Evolutionary conservation across 23 tunicate genomes (phyloP).

Genomic region (Trididemnum nubilum): DNA sequence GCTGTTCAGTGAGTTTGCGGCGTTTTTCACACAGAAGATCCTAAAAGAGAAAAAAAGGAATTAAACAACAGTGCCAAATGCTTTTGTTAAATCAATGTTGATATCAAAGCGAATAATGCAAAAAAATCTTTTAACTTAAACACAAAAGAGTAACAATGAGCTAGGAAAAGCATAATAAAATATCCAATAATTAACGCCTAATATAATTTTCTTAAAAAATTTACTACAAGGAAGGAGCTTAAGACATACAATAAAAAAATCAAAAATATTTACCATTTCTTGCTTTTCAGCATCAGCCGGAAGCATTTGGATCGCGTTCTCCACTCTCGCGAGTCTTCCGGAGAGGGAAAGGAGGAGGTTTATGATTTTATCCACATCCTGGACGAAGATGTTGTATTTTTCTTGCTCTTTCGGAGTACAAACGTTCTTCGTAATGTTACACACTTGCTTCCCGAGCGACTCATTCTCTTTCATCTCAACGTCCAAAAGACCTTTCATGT

Average conservation of each 20-base stretch:
- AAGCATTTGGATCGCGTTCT: conserved; percentile 62
- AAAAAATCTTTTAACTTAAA: no score
- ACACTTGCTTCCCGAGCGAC: conserved; percentile 44
- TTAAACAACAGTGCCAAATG: background rate
- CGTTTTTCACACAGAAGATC: conserved; percentile 62
- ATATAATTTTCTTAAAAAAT: no score
- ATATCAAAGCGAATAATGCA: no score
- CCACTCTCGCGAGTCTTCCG: conserved; percentile 65
- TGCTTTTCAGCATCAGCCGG: conserved; percentile 30
- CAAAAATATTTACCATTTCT: conserved; percentile 24
- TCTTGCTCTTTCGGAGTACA: conserved; percentile 59
- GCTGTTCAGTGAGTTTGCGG: conserved; percentile 58
- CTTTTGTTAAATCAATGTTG: no score
- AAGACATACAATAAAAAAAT: no score
- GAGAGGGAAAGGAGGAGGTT: conserved; percentile 64
- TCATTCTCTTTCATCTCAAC: conserved; percentile 64
- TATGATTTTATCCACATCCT: conserved; percentile 82
- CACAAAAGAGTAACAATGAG: no score
- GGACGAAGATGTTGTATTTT: conserved; percentile 62
- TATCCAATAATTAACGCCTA: no score
- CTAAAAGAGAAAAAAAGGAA: conserved; percentile 28
- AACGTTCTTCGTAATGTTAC: conserved; percentile 23
- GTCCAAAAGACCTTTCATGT: conserved; percentile 42
- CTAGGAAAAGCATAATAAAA: no score
- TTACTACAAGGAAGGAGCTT: no score